Conservation (phyloP, 2,888 invertebrate genomes). For the Atherix ibis region DNA sequence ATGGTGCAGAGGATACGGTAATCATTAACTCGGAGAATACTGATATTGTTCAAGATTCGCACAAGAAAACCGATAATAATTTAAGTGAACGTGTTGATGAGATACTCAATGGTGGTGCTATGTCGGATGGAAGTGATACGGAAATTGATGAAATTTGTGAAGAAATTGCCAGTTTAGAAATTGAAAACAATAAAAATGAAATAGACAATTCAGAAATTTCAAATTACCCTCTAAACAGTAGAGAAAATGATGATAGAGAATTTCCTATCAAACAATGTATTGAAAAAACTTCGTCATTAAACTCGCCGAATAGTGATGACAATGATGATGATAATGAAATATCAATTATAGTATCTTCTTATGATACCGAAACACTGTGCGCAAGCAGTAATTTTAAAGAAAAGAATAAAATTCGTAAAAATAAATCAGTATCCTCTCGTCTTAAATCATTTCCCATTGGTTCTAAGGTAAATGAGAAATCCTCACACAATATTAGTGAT, state of each 20-base stretch:
- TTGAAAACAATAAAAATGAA: constrained; percentile 1
- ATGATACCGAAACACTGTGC: constrained; percentile 20
- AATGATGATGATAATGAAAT: too few relatives aligned
- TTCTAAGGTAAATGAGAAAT: constrained; percentile 2
- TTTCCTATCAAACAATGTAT: constrained; percentile 4
- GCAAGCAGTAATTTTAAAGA: constrained; percentile 7
- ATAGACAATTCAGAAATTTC: neutral
- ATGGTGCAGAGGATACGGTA: neutral
- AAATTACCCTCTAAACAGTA: neutral
- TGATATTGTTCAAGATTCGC: neutral
- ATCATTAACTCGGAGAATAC: neutral
- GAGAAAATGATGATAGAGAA: neutral
- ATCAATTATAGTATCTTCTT: constrained; percentile 28
- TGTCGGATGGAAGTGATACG: constrained; percentile 11
- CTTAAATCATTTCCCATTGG: neutral
- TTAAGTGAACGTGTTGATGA: neutral
- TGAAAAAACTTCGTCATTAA: constrained; percentile 9
- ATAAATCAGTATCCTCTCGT: neutral
- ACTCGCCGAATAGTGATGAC: constrained; percentile 16
- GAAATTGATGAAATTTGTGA: constrained; percentile 27
- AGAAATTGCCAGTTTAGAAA: constrained; percentile 22
- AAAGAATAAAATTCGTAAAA: neutral
- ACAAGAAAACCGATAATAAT: too few relatives aligned
- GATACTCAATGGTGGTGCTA: constrained; percentile 6
- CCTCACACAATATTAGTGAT: constrained; percentile 9